A percentile compares a stretch with the other conserved stretches of the same genome.
Conservation (phyloP, 2,888 invertebrate species). For the Melieria omissa region DNA sequence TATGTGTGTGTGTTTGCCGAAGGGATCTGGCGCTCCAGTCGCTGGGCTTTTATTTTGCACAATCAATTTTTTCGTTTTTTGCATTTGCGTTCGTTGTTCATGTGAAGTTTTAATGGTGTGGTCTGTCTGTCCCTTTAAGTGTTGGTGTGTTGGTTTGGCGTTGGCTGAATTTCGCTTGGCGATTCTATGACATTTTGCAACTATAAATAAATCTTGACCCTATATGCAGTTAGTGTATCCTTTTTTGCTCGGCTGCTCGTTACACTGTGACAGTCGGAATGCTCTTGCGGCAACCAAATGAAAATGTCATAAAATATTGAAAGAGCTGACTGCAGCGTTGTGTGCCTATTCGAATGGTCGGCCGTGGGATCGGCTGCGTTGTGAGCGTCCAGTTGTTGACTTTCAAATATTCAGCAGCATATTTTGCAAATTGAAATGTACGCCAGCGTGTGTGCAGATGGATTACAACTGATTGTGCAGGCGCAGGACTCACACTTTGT, state of each 20-base stretch:
- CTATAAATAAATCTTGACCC: conserved; percentile 53
- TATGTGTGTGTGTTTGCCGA: no score
- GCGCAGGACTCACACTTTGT: no score
- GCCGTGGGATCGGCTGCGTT: neutral
- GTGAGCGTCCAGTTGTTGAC: no score
- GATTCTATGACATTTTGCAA: conserved; percentile 29
- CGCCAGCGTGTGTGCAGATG: no score
- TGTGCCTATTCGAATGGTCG: conserved; percentile 13
- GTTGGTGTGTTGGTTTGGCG: no score
- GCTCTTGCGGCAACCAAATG: conserved; percentile 31
- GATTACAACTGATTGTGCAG: no score
- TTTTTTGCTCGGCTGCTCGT: conserved; percentile 16
- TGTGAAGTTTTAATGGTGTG: neutral
- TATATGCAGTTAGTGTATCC: conserved; percentile 39
- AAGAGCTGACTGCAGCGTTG: conserved; percentile 23
- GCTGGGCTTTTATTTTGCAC: neutral
- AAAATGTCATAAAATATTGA: conserved; percentile 39
- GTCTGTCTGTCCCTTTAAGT: neutral
- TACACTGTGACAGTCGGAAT: conserved; percentile 12
- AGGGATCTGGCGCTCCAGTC: neutral
- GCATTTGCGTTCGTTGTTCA: neutral
- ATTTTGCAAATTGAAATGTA: no score
- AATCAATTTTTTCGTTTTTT: neutral
- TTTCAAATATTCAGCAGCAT: no score
- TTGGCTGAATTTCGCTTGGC: neutral